These are phyloP conservation scores for Chrysocyon brachyurus DNA, from an alignment of 2,797 vertebrate species.

Conservation along the genomic window DNA sequence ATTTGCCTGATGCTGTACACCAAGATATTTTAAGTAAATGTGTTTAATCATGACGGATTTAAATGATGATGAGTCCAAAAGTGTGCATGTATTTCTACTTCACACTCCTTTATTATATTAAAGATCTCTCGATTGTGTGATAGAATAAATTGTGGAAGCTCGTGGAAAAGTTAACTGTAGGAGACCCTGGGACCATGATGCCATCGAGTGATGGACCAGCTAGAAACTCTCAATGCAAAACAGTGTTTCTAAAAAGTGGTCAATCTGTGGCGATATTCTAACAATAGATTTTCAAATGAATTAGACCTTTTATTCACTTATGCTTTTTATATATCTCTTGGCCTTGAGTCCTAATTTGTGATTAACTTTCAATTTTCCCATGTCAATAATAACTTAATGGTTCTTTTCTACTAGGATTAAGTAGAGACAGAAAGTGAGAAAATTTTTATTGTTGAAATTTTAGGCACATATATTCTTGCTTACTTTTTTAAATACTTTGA, in stretches of 20 bases:
- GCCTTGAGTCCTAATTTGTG: not conserved
- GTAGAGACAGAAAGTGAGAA: not conserved
- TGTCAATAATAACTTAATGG: not conserved
- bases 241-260: not conserved
- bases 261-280: not conserved
- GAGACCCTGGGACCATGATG: not conserved
- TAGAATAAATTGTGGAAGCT: not conserved
- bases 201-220: not conserved
- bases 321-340: slow-evolving; percentile 24
- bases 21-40: slow-evolving; percentile 14
- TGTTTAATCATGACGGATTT: slow-evolving; percentile 10
- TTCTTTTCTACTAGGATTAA: slow-evolving; percentile 16
- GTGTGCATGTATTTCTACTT: not conserved
- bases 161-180: not conserved
- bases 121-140: not conserved
- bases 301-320: slow-evolving; percentile 40
- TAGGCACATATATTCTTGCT: not conserved
- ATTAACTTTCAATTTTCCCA: not conserved
- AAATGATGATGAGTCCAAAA: slow-evolving; percentile 22
- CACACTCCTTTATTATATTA: not conserved
- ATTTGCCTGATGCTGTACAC: not conserved
- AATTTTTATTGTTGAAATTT: not conserved
- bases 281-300: not conserved
- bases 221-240: slow-evolving; percentile 1
- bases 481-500: slow-evolving; percentile 39